A percentile compares a stretch with the other conserved stretches of the same genome.
phyloP scores from a whole-genome alignment of 2,797 vertebrate species.

The Propithecus deckenii region DNA sequence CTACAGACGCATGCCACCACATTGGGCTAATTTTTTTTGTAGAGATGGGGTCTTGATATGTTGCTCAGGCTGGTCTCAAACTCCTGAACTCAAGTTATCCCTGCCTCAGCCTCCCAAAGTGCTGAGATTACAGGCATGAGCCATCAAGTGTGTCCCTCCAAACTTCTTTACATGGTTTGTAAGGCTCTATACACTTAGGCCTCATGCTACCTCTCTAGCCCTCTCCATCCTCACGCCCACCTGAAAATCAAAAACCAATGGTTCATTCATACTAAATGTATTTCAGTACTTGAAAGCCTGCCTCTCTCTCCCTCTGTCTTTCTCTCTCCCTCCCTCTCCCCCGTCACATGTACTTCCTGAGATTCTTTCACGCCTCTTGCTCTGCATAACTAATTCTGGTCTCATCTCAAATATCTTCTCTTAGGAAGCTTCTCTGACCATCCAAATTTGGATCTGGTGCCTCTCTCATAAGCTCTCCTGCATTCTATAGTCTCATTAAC shows the following conservation, averaged over 20 bases:
- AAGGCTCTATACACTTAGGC: background rate
- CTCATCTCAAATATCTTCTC: background rate
- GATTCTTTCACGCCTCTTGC: background rate
- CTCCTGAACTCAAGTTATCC: background rate
- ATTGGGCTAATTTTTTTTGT: background rate
- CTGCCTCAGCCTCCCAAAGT: background rate
- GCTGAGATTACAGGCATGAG: background rate
- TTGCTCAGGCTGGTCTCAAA: background rate
- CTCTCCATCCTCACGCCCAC: background rate
- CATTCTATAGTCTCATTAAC: background rate
- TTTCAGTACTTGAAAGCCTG: background rate
- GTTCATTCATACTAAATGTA: background rate
- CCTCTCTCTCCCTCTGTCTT: too few relatives aligned
- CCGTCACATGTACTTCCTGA: background rate
- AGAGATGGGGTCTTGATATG: background rate
- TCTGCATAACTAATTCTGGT: background rate
- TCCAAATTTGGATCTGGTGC: background rate
- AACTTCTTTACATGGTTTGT: background rate
- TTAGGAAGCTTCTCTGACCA: background rate
- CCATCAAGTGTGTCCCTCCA: background rate
- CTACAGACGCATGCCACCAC: background rate
- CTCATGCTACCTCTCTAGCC: background rate
- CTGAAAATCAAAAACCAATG: background rate
- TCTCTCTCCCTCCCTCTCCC: background rate
- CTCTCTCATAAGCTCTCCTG: background rate